Conservation (phyloP, 2,797 vertebrate genomes). For the Sebastiscus tertius region DNA sequence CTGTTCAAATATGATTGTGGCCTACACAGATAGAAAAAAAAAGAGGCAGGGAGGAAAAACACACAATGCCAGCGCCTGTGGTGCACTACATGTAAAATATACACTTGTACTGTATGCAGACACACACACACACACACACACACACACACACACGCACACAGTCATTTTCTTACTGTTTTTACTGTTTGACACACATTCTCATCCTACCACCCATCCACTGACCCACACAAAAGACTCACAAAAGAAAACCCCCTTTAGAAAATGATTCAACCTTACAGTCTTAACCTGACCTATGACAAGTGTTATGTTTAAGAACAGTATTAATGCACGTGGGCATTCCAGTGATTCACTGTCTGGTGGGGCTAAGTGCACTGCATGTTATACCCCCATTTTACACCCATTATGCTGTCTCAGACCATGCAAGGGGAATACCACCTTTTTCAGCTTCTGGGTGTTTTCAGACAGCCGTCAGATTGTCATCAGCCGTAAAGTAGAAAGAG, state of each 20-base stretch:
- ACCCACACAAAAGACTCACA: conserved; percentile 53
- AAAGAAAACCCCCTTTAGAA: conserved; percentile 52
- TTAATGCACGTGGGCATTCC: conserved; percentile 61
- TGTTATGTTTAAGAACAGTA: conserved; percentile 43
- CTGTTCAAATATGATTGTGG: conserved; percentile 82
- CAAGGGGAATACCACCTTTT: conserved; percentile 52
- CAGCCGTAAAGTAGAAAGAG: neutral
- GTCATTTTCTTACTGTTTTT: conserved; percentile 15
- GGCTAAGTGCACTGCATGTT: conserved; percentile 6
- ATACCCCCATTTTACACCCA: conserved; percentile 11
- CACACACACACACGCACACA: neutral
- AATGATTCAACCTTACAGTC: conserved; percentile 66
- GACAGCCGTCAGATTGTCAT: neutral
- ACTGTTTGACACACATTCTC: conserved; percentile 30
- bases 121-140: neutral
- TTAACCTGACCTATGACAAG: conserved; percentile 60
- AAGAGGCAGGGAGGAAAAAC: conserved; percentile 53
- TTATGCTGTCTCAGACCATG: conserved; percentile 29
- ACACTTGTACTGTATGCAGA: conserved; percentile 1
- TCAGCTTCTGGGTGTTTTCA: conserved; percentile 18
- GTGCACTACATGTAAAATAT: conserved; percentile 24
- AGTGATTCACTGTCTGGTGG: conserved; percentile 69
- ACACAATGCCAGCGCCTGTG: conserved; percentile 49
- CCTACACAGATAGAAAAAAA: conserved; percentile 64
- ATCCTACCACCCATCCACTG: conserved; percentile 24